Base-by-base conservation (phyloP, 2,888 invertebrate genomes). In the Stegana nigrithorax region DNA sequence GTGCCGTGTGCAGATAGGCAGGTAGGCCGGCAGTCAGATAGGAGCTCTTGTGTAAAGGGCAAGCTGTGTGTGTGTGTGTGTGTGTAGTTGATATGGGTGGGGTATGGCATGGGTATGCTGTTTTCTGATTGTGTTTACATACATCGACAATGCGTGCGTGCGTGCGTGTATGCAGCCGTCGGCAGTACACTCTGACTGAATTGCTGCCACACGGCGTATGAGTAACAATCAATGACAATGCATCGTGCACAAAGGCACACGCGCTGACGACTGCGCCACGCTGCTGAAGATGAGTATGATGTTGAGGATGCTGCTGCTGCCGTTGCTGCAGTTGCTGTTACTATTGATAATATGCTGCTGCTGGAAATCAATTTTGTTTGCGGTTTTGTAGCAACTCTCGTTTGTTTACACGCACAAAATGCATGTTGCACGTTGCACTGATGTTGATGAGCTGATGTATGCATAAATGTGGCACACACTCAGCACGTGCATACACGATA, bases 51-150 rank as follows among this genome's bases (percentile, higher is more conserved):
- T 29, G 29, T 29, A 6, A 6, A 29, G 5, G 14, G 14, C 39
- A n/a, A 39, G 17, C 39, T 42, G 10, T 19, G 10, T 45, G 21
- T 45, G 19, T 45, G n/a, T 23, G 23, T 45, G 4, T 12, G 2
- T 50, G 23, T 51, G n/a, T 51, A 5, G n/a, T 51, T 29, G 14
- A 26, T 51, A 27, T 17, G 45, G 19, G 10, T 14, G 10, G 10
- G 59, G 59, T 51, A 56, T 65, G 64, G 67, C 68, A 64, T 56
- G 72, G 71, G 80, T 75, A 81, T 80, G 78, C 78, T 73, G 73
- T 78, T 78, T 81, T 73, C 81, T 81, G 81, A 80, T 80, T 81
- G 81, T 80, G 81, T 80, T 80, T 80, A 73, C 80, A 71, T 73
- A 81, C 80, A 81, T 79, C 67, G n/a, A n/a, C n/a, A 76, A 79